Percentiles rank a stretch among this genome's conserved stretches.
Conservation (phyloP, 2,888 invertebrate genomes). For the Pristionchus arcanus region DNA sequence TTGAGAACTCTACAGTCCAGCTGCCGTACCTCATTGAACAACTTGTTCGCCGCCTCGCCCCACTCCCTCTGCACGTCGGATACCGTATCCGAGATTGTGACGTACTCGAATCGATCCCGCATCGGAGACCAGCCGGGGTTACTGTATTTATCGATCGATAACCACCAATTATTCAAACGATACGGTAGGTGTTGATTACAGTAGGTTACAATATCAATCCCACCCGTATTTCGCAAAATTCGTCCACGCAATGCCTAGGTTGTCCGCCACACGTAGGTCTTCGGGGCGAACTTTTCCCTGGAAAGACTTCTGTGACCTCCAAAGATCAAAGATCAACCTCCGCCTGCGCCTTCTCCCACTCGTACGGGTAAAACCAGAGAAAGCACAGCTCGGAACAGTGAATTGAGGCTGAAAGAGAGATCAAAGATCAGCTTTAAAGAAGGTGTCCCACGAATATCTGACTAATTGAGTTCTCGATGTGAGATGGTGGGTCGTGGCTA, state of each 20-base stretch:
- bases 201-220: neutral
- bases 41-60: neutral
- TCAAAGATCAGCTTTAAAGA: neutral
- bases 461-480: too few species aligned
- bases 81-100: neutral
- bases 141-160: neutral
- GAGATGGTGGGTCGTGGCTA: too few species aligned
- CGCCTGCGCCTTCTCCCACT: neutral
- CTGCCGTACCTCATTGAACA: neutral
- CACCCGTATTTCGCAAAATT: slow-evolving; percentile 40
- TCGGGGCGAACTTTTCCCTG: neutral
- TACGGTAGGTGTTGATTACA: neutral
- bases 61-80: neutral
- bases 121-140: slow-evolving; percentile 23
- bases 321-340: neutral
- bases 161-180: neutral
- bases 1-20: too few species aligned
- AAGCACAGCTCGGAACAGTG: slow-evolving; percentile 1
- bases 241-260: neutral
- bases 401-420: neutral
- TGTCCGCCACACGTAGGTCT: neutral
- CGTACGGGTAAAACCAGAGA: slow-evolving; percentile 18
- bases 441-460: too few species aligned
- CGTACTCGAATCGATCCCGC: slow-evolving; percentile 1
- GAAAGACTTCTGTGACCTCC: neutral